Base-by-base conservation (phyloP, 2,113 vertebrate species). In the Microcebus lehilahytsara region DNA sequence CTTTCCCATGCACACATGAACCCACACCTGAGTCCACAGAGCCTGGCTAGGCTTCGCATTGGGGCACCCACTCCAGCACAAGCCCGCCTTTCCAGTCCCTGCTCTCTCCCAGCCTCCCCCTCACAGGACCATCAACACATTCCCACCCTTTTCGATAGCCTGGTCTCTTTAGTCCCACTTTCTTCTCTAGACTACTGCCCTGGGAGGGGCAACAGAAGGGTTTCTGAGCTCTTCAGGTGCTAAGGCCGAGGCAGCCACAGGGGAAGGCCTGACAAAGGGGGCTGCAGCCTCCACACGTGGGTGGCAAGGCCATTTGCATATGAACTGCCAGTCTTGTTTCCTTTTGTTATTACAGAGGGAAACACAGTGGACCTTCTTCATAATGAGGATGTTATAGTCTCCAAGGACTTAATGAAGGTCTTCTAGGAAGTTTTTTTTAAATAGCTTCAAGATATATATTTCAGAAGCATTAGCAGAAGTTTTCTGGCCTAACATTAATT, bases 71-170 rank as follows among this genome's bases (percentile, higher is more conserved):
- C 5, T 12, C n/a, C n/a, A 37, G 85, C 30, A 34, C 20, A 9
- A 14, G 37, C 40, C 9, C 34, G 27, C 34, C 83, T 17, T 2
- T 3, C 3, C 16, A 1, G 1, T 34, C 9, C 46, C 32, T 1
- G 9, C 25, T 34, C 64, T 16, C 64, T 30, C 13, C 25, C 3
- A 14, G 2, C 2, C 7, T 17, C 60, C 56, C 11, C 1, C 1
- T 5, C 0, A 9, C 0, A 14, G 0, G 13, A 30, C 22, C 10
- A 3, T 3, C 11, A 11, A 46, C 40, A 85, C 84, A 42, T 2
- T 13, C 53, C 34, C n/a, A 9, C 37, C 17, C 60, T 32, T 14
- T 46, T 46, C 0, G 0, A 51, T 34, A 13, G 37, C 79, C 49
- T 27, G 58, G 42, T 7, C 30, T 91, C 67, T 83, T 22, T 1